A percentile compares a stretch with the other conserved stretches of the same genome.
phyloP scores from a whole-genome alignment of 2,797 vertebrate genomes.

The Tadarida brasiliensis region DNA sequence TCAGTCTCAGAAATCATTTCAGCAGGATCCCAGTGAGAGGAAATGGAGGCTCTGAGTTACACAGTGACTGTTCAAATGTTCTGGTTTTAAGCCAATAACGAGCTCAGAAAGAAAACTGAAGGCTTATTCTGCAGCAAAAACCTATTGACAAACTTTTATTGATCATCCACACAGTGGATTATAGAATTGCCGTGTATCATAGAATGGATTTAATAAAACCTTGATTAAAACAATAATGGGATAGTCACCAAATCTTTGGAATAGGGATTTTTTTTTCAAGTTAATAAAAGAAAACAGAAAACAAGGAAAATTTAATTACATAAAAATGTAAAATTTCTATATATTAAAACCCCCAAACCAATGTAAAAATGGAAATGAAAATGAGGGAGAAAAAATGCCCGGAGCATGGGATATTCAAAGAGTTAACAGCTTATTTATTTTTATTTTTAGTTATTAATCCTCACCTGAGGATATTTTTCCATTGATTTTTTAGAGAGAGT shows the following conservation, averaged over 20 bases:
- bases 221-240: not conserved
- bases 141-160: not conserved
- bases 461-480: no score
- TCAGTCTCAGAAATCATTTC: constrained; percentile 48
- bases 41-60: not conserved
- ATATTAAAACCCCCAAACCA: not conserved
- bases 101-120: constrained; percentile 25
- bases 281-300: constrained; percentile 33
- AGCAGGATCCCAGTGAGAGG: not conserved
- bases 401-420: not conserved
- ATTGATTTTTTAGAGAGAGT: no score
- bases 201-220: not conserved
- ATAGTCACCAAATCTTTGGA: not conserved
- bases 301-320: not conserved
- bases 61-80: not conserved
- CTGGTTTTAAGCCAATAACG: not conserved
- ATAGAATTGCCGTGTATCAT: not conserved
- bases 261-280: not conserved
- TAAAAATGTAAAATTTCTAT: constrained; percentile 28
- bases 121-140: not conserved
- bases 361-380: constrained; percentile 12
- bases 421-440: not conserved
- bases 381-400: not conserved
- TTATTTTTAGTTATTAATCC: no score
- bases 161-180: not conserved